Base-by-base conservation (phyloP, 2,113 vertebrate genomes). In the Bufo gargarizans region DNA sequence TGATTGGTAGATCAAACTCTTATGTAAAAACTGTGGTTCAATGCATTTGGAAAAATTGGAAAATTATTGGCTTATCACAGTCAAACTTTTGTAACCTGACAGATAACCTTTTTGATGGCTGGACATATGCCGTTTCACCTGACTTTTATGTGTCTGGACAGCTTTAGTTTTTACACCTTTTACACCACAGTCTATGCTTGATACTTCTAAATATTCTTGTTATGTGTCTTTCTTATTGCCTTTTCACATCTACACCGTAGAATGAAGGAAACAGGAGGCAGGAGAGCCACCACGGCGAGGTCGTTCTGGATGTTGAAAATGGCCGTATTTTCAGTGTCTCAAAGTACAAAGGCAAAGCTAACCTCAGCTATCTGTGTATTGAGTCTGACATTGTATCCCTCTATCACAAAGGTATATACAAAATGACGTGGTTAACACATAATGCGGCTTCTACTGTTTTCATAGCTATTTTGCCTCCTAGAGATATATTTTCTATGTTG, bases 261-360 rank as follows among this genome's bases (percentile, higher is more conserved):
- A 96, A 94, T 0, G 95, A 95, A 86, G 84, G 82, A 0, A 94
- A 92, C 4, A 91, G 83, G 77, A 92, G 81, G 71, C 90, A 92
- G 90, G 96, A 96, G 74, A 91, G 92, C 11, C 86, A 78, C 17
- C 96, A 97, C 0, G 97, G 97, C 10, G 97, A 98, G 83, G 91
- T 97, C 79, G 92, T 97, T 67, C 91, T 98, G 9, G 97, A 98
- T 11, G 91, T 97, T 91, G 96, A 98, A 82, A 95, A 94, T 2
- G 95, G 97, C 22, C 96, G 95, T 91, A 92, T 98, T 86, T 98
- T 98, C 90, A 97, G 94, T 11, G 97, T 98, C 14, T 94, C 96
- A 0, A 96, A 96, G 91, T 95, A 98, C 92, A 93, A 93, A 20
- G 96, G 97, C 76, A 94, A 96, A 86, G 95, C 95, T 0, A 95